Conservation (phyloP, 2,888 invertebrate species). For the Aspidiotus destructor region DNA sequence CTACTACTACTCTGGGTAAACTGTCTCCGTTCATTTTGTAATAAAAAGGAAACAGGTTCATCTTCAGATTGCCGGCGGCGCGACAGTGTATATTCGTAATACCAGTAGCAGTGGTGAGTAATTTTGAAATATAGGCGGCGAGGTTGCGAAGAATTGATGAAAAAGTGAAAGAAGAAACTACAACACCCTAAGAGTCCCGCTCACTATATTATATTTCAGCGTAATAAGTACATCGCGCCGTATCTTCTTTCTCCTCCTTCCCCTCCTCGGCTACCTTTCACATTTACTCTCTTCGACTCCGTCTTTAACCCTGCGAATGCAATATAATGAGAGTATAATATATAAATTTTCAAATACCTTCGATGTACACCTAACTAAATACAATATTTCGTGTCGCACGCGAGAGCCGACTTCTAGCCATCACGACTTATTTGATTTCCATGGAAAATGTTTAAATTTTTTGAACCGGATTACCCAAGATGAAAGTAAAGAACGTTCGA, state of each 20-base stretch:
- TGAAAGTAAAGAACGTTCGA: neutral
- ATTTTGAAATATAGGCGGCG: slow-evolving; percentile 28
- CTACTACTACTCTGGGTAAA: no score
- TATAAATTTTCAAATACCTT: no score
- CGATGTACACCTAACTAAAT: neutral
- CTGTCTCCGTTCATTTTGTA: slow-evolving; percentile 1
- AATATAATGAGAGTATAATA: no score
- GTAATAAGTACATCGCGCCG: slow-evolving; percentile 5
- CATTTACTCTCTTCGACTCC: slow-evolving; percentile 7
- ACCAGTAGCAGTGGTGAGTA: slow-evolving; percentile 30
- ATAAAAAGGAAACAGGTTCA: slow-evolving; percentile 27
- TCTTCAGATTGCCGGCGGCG: slow-evolving; percentile 26
- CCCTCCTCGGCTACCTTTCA: slow-evolving; percentile 1
- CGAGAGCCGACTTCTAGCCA: slow-evolving; percentile 31
- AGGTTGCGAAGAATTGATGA: neutral
- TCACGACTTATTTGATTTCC: slow-evolving; percentile 31
- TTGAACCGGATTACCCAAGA: slow-evolving; percentile 23
- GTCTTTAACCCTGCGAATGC: no score
- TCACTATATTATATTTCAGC: no score
- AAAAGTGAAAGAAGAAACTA: slow-evolving; percentile 10
- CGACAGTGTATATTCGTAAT: slow-evolving; percentile 27
- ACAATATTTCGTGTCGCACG: slow-evolving; percentile 28
- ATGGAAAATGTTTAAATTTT: slow-evolving; percentile 17
- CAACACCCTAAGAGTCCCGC: no score
- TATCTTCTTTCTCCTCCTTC: slow-evolving; percentile 10